Conservation (phyloP, 2,797 vertebrate species). For the Megaceryle alcyon region DNA sequence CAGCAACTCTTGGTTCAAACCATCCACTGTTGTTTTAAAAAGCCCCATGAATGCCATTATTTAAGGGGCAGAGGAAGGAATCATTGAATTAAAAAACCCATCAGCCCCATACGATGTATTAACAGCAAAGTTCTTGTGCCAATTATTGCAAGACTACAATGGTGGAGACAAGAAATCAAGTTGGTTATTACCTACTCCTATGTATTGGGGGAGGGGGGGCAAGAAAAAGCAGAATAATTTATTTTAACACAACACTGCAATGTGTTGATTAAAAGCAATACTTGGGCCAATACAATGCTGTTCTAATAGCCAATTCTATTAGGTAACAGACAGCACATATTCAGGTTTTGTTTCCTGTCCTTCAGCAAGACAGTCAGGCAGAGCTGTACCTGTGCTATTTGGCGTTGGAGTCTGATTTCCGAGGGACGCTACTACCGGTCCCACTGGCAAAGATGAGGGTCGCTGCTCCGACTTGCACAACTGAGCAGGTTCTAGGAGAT, state of each 20-base stretch:
- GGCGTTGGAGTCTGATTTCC: constrained; percentile 97
- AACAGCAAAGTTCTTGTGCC: neutral
- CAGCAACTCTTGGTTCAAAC: neutral
- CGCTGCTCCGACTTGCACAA: constrained; percentile 95
- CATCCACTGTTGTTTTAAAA: neutral
- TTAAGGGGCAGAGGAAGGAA: neutral
- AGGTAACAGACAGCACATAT: neutral
- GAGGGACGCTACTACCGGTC: constrained; percentile 91
- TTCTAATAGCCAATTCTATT: neutral
- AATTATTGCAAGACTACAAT: neutral
- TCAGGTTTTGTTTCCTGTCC: neutral
- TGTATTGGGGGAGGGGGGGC: neutral
- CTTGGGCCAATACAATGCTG: neutral
- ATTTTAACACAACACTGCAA: neutral
- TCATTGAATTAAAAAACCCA: neutral
- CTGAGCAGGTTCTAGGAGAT: constrained; percentile 88
- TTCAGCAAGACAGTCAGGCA: neutral
- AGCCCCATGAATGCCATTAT: neutral
- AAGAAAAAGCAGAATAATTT: neutral
- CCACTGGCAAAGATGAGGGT: constrained; percentile 93
- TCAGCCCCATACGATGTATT: neutral
- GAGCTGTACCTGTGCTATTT: constrained; percentile 93
- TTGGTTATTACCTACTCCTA: neutral
- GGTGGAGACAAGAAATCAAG: neutral
- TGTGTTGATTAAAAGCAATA: neutral